phyloP scores from a whole-genome alignment of 2,888 invertebrate species.

The Xanthia togata region DNA sequence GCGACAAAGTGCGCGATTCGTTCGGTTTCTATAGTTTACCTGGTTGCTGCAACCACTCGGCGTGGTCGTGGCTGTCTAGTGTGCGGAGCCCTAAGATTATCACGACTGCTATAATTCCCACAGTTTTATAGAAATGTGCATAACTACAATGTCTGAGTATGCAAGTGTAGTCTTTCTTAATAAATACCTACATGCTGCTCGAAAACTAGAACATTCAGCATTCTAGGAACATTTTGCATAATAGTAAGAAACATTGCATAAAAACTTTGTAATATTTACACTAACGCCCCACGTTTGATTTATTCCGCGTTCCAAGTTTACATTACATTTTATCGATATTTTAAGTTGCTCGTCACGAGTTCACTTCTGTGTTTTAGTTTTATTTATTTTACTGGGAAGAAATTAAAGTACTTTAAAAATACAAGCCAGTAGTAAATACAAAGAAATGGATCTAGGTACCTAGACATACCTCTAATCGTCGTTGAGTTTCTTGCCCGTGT shows the following conservation, averaged over 20 bases:
- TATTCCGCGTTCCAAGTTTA: conserved; percentile 35
- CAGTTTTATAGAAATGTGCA: too few species aligned
- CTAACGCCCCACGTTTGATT: conserved; percentile 36
- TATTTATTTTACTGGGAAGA: conserved; percentile 7
- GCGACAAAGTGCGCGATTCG: too few species aligned
- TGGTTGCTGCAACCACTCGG: too few species aligned
- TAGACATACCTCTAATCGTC: background rate
- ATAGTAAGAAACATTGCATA: conserved; percentile 5
- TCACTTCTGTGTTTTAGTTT: conserved; percentile 5
- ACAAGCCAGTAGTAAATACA: background rate
- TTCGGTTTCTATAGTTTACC: too few species aligned
- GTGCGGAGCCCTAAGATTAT: too few species aligned
- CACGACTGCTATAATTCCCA: too few species aligned
- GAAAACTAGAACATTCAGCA: background rate
- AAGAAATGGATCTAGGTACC: too few species aligned
- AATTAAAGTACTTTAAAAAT: background rate
- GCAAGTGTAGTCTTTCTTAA: too few species aligned
- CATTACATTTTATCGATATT: conserved; percentile 42
- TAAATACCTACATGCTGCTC: background rate
- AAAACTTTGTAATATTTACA: conserved; percentile 35
- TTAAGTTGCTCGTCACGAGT: conserved; percentile 8
- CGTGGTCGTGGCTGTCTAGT: too few species aligned
- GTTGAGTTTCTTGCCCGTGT: background rate
- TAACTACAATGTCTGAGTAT: too few species aligned
- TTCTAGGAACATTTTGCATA: background rate